Evolutionary conservation across 2,113 vertebrate genomes (phyloP), one percentile per base, ranked within the genome.

Genomic region (Eptatretus burgeri): DNA sequence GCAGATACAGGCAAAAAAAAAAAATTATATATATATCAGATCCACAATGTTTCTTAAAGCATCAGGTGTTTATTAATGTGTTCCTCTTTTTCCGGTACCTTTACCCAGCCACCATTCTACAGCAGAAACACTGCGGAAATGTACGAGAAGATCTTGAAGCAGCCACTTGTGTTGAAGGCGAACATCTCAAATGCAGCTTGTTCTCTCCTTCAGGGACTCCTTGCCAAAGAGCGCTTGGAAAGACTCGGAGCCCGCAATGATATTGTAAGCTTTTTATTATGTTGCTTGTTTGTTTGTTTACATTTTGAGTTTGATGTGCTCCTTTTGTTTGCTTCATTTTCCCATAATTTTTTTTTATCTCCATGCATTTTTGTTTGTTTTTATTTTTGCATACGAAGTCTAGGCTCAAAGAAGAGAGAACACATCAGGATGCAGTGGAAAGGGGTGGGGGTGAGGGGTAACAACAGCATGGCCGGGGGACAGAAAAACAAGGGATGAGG

Each of bases 111-210:
- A 18, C 91, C 86, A 1, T 98, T 98, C 71, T 98, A 96, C 67
- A 96, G 91, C 73, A 80, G 91, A 20, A 96, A 96, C 76, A 98
- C 89, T 0, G 91, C 91, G 1, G 91, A 98, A 76, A 98, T 98
- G 91, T 96, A 98, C 0, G 91, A 98, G 74, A 98, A 94, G 73
- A 98, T 98, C 74, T 75, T 98, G 73, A 96, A 94, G 78, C 95
- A 96, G 66, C 91, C 89, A 1, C 78, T 98, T 70, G 88, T 91
- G 73, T 72, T 98, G 63, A 98, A 96, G 73, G 87, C 89, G 73
- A 98, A 98, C 75, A 98, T 98, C 56, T 89, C 89, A 50, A 96
- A 98, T 49, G 81, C 91, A 0, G 91, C 89, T 13, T 77, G 84
- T 62, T 80, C 94, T 68, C 77, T 96, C 65, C 78, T 98, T 68